Evolutionary conservation across 2,797 vertebrate species (phyloP).

Genomic region (Rhyacichthys aspro): DNA sequence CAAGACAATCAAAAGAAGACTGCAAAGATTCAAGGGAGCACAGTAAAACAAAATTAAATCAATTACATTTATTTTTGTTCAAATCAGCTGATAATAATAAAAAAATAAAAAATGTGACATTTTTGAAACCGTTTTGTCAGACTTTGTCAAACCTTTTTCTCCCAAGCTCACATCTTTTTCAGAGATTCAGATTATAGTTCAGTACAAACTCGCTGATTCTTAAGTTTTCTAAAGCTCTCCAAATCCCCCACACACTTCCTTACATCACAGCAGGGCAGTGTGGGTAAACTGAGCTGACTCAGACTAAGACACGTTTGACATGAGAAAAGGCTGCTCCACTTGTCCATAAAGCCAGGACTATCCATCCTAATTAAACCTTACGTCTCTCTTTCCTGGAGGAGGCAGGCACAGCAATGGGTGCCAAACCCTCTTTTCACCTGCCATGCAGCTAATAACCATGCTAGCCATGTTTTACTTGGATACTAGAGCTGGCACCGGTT

Average conservation of each 20-base stretch:
- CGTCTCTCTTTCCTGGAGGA: constrained; percentile 47
- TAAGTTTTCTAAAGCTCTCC: neutral
- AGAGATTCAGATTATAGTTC: constrained; percentile 11
- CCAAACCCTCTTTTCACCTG: constrained; percentile 54
- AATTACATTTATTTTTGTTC: constrained; percentile 22
- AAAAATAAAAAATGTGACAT: constrained; percentile 11
- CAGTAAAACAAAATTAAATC: constrained; percentile 26
- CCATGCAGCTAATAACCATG: neutral
- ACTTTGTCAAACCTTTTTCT: constrained; percentile 4
- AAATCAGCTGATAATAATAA: constrained; percentile 35
- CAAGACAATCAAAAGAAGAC: constrained; percentile 5
- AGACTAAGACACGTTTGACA: constrained; percentile 46
- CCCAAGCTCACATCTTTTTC: constrained; percentile 2
- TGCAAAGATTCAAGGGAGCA: constrained; percentile 7
- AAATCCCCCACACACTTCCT: neutral
- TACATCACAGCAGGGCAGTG: constrained; percentile 28
- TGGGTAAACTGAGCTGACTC: constrained; percentile 14
- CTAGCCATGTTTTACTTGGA: constrained; percentile 11
- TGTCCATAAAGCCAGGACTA: constrained; percentile 34
- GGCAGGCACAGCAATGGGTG: constrained; percentile 33
- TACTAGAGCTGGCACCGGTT: constrained; percentile 46
- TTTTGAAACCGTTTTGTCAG: constrained; percentile 18
- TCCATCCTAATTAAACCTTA: constrained; percentile 54
- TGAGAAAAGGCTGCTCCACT: constrained; percentile 46
- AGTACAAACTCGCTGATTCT: constrained; percentile 12